Conservation (phyloP, 2,797 vertebrate species). For the Arnoldichthys spilopterus region DNA sequence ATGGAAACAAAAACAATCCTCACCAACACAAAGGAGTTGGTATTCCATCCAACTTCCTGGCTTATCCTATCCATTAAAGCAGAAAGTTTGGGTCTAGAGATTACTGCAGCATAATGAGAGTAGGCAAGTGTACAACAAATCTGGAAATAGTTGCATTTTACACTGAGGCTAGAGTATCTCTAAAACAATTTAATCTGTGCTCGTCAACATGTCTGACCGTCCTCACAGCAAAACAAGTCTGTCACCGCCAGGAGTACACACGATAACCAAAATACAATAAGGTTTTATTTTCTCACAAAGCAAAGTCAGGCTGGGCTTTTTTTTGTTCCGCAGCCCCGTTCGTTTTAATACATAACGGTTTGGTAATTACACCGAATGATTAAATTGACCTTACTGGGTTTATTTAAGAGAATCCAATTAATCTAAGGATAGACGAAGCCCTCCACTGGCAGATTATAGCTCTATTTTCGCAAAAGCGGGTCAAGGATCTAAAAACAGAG, state of each 20-base stretch:
- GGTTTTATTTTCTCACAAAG: slow-evolving; percentile 17
- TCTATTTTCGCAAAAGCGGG: slow-evolving; percentile 66
- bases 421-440: slow-evolving; percentile 65
- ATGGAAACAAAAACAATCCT: too few relatives aligned
- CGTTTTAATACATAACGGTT: slow-evolving; percentile 64
- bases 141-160: too few relatives aligned
- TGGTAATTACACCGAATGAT: slow-evolving; percentile 80
- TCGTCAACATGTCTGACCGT: background rate
- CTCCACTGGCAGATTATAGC: slow-evolving; percentile 68
- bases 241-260: background rate
- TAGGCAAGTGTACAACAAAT: too few relatives aligned
- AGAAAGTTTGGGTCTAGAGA: too few relatives aligned
- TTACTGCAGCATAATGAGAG: too few relatives aligned
- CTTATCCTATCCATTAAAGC: too few relatives aligned
- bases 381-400: slow-evolving; percentile 78
- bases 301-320: slow-evolving; percentile 15
- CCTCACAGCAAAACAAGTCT: background rate
- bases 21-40: too few relatives aligned
- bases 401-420: slow-evolving; percentile 74
- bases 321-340: slow-evolving; percentile 31
- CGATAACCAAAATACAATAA: slow-evolving; percentile 1
- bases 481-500: slow-evolving; percentile 64
- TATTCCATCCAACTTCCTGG: too few relatives aligned
- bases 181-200: slow-evolving; percentile 5
- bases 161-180: too few relatives aligned